Evolutionary conservation across 2,113 vertebrate species (phyloP).

Genomic region (Gorsachius goisagi): DNA sequence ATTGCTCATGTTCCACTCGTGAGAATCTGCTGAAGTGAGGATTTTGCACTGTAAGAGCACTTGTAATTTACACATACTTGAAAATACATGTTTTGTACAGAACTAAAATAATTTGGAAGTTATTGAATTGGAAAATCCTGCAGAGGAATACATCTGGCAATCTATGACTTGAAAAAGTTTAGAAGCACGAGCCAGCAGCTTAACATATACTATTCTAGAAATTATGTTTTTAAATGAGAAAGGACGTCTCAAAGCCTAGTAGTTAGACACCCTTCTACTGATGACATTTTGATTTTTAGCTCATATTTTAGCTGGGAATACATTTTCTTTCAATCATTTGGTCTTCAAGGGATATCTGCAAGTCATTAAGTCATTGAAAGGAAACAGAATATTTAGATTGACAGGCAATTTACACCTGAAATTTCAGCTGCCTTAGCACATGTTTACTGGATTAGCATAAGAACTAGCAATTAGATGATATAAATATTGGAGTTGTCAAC

Average conservation of each 20-base stretch:
- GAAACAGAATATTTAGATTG: neutral
- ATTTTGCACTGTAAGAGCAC: neutral
- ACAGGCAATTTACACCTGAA: neutral
- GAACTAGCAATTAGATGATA: neutral
- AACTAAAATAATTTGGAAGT: neutral
- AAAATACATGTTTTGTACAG: neutral
- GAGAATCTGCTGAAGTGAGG: neutral
- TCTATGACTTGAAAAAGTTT: neutral
- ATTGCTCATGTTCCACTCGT: neutral
- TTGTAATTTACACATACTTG: neutral
- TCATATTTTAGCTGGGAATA: neutral
- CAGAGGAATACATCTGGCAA: neutral
- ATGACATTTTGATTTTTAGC: neutral
- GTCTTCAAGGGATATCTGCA: neutral
- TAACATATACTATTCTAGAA: neutral
- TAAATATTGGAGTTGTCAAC: neutral
- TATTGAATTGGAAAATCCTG: neutral
- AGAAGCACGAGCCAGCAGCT: neutral
- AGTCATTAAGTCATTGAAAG: neutral
- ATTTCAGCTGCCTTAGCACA: neutral
- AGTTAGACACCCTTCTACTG: neutral
- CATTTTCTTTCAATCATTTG: neutral
- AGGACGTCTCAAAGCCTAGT: neutral
- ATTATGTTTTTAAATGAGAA: neutral
- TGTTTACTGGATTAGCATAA: neutral